Percentiles rank a stretch among this genome's conserved stretches.
Conservation (phyloP, 2,888 invertebrate species). For the Lasioglossum zephyrum region DNA sequence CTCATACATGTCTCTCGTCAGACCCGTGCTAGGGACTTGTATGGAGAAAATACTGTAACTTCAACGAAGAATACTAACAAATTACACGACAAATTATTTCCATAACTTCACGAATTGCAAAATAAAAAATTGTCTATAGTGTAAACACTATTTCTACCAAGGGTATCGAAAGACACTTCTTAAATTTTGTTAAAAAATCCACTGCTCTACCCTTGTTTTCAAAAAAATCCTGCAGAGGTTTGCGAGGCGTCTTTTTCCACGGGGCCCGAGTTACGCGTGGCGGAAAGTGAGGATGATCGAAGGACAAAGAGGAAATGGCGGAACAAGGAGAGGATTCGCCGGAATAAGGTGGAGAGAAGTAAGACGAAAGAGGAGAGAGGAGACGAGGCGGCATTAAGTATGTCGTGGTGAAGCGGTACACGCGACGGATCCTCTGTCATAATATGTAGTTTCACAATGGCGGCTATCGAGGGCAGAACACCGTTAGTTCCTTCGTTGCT, state of each 20-base stretch:
- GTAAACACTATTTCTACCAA: neutral
- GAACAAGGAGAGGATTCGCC: slow-evolving; percentile 15
- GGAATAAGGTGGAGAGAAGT: slow-evolving; percentile 67
- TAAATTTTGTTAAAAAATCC: too few relatives aligned
- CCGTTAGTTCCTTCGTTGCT: slow-evolving; percentile 80
- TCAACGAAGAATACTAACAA: too few relatives aligned
- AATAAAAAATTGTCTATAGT: too few relatives aligned
- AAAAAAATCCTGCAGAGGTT: neutral
- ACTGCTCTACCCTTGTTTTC: neutral
- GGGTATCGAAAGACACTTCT: neutral
- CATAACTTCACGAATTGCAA: too few relatives aligned
- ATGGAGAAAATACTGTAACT: too few relatives aligned
- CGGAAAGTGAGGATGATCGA: slow-evolving; percentile 32
- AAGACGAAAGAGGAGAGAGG: slow-evolving; percentile 61
- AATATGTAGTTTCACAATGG: slow-evolving; percentile 82
- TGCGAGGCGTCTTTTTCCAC: neutral
- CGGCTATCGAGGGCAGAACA: slow-evolving; percentile 82
- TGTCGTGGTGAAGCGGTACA: slow-evolving; percentile 80
- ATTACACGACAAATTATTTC: too few relatives aligned
- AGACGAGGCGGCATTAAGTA: slow-evolving; percentile 74
- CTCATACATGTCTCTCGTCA: too few relatives aligned
- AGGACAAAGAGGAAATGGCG: slow-evolving; percentile 24
- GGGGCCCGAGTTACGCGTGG: slow-evolving; percentile 15
- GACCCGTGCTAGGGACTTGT: too few relatives aligned
- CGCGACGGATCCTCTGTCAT: slow-evolving; percentile 81